These are phyloP conservation scores for Polymixis flavicincta DNA, from an alignment of 2,888 invertebrate genomes.

Conservation along the genomic window DNA sequence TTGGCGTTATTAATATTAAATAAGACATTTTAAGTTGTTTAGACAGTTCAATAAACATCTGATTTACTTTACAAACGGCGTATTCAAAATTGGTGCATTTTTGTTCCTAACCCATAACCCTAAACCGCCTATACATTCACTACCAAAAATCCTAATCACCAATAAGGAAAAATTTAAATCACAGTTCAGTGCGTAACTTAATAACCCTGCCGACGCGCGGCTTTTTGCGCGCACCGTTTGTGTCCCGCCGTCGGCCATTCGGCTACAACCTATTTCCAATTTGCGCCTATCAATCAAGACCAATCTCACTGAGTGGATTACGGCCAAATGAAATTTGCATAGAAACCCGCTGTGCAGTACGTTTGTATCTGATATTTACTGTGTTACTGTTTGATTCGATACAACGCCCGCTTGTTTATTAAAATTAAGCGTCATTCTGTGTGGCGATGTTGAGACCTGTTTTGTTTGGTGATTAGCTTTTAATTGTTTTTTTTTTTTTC, in stretches of 20 bases:
- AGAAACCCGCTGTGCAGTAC: slow-evolving; percentile 84
- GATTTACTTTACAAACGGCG: not conserved
- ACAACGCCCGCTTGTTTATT: slow-evolving; percentile 59
- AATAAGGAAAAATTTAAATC: slow-evolving; percentile 42
- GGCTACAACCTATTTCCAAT: slow-evolving; percentile 91
- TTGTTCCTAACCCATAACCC: not conserved
- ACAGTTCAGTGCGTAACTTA: slow-evolving; percentile 52
- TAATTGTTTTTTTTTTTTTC: not conserved
- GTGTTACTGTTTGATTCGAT: slow-evolving; percentile 64
- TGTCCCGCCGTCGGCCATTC: slow-evolving; percentile 71
- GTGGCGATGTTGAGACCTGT: not conserved
- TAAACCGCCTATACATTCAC: not conserved
- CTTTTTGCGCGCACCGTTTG: slow-evolving; percentile 73
- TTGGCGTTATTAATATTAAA: too few relatives aligned
- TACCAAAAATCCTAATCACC: slow-evolving; percentile 25
- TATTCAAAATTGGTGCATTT: not conserved
- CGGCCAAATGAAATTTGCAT: slow-evolving; percentile 93
- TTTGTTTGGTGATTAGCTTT: not conserved
- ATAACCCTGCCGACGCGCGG: slow-evolving; percentile 56
- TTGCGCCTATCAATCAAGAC: slow-evolving; percentile 93
- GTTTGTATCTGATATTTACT: slow-evolving; percentile 82
- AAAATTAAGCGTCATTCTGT: slow-evolving; percentile 55
- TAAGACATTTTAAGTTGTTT: not conserved
- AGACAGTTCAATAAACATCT: too few relatives aligned
- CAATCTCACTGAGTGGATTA: slow-evolving; percentile 93